Base-by-base conservation (phyloP, 2,888 invertebrate species). In the Eulithis testata region DNA sequence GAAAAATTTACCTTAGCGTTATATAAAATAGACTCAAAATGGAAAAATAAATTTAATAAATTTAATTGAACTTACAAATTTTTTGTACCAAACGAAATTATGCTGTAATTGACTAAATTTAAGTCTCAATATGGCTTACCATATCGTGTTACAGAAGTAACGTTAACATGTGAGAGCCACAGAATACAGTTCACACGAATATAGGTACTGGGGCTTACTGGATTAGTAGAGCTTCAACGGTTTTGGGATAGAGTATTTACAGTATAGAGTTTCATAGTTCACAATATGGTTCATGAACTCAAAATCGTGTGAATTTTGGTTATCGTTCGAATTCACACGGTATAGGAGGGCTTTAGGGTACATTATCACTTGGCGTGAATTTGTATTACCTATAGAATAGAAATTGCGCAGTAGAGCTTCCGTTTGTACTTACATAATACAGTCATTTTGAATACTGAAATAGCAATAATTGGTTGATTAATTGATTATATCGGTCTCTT, bases 181-280 rank as follows among this genome's bases (percentile, higher is more conserved):
- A 67, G 47, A 69, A 58, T 59, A 53, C 49, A 44, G 59, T 65
- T 65, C 55, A 50, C 55, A 65, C 51, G 55, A 60, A 55, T 50
- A 64, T 43, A 55, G 57, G 47, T 40, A 27, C 43, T 40, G 51
- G 59, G 59, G 44, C 58, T 49, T 56, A 47, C 11, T 14, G 58
- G 58, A 63, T 58, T 63, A 58, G 44, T 56, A 11, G 55, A 56
- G 62, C 62, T 56, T 55, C 55, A 44, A 50, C 49, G 44, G 31
- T 62, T 56, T 62, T 51, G 52, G 60, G 60, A 60, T 52, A 7
- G 52, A 37, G 53, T 53, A 60, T 60, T 53, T 60, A 47, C 45
- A 21, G 53, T 53, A 53, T 60, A 37, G 45, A 53, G 47, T 60
- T 60, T 53, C 60, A 53, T 53, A 60, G 44, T 53, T 60, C 36